Base-by-base conservation (phyloP, 2,888 invertebrate genomes). In the Aspidapion aeneum region DNA sequence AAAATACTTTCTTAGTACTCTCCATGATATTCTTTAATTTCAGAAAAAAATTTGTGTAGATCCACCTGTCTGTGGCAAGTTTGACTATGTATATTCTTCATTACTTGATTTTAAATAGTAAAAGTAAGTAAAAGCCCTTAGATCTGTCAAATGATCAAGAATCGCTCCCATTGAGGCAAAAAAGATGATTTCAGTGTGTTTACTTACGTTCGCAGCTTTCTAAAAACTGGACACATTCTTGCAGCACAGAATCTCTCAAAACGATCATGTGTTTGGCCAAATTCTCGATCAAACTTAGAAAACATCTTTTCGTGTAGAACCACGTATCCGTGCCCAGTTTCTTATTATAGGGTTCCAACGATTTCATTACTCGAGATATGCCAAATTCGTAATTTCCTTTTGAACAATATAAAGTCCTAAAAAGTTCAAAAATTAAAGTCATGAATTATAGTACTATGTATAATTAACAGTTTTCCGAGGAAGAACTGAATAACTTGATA, bases 381-480 rank as follows among this genome's bases (percentile, higher is more conserved):
- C 99, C 99, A 80, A 99, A 99, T 79, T 99, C 98, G 74, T 96
- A 99, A 81, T 99, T 99, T 0, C 97, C 97, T 81, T 98, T 99
- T 1, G 98, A 94, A 77, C 98, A 99, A 79, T 99, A 99, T 49
- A 99, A 81, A 0, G 98, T 99, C 16, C 88, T 88, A 75, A 55
- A 80, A 79, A 60, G 18, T 20, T 49, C 19, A 12, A 56, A 21
- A n/a, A 22, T 17, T 1, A 21, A 52, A 22, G n/a, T 16, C 48
- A 5, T 18, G 17, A 55, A 12, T n/a, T 57, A 1, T n/a, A n/a
- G 35, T 19, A 56, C 17, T 20, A 21, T n/a, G 21, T 17, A 35
- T 21, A 2, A 57, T n/a, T n/a, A n/a, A n/a, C n/a, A n/a, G n/a
- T n/a, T n/a, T n/a, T n/a, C n/a, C n/a, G n/a, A n/a, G n/a, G n/a